Evolutionary conservation across 2,888 invertebrate species (phyloP), one percentile per base, ranked within the genome.

Genomic region (Dicranocentrus wangi): DNA sequence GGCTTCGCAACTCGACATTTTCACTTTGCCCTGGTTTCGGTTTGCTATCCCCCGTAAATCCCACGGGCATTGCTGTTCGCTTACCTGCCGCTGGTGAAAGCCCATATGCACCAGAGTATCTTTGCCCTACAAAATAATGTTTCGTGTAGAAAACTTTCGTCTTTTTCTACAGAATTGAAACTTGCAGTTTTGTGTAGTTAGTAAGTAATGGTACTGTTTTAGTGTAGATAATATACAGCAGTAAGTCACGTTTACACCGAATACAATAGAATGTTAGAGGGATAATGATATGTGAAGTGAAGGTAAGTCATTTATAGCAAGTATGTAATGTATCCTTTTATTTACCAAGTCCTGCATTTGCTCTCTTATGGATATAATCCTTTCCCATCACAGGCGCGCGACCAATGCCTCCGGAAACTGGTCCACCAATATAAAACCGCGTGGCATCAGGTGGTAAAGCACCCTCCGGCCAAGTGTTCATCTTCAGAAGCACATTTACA

Each of bases 61-160:
- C 86, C 17, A 90, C 91, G 0, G 93, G 92, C 89, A 82, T 93
- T 92, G 88, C 92, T 92, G 51, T 90, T 89, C 63, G 78, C 53
- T 82, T 78, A 51, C 86, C 83, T 47, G 85, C 84, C 13, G 85
- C 78, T 28, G 79, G 83, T 17, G 85, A 82, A 25, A 66, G 47
- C 13, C 75, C 85, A 72, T 81, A 84, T 8, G 83, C 84, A 21
- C 86, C 86, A 17, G 84, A 82, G 65, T 84, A 86, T 43, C 83
- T 27, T 58, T 86, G 86, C 17, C 86, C 86, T 65, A 60, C 17
- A 60, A 51, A 27, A 28, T n/a, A n/a, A n/a, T n/a, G n/a, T n/a
- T n/a, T n/a, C n/a, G n/a, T n/a, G n/a, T n/a, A n/a, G n/a, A n/a
- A n/a, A n/a, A n/a, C n/a, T n/a, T n/a, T n/a, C n/a, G n/a, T n/a